Evolutionary conservation across 2,797 vertebrate genomes (phyloP), one percentile per base, ranked within the genome.

Genomic region (Fistularia commersonii): DNA sequence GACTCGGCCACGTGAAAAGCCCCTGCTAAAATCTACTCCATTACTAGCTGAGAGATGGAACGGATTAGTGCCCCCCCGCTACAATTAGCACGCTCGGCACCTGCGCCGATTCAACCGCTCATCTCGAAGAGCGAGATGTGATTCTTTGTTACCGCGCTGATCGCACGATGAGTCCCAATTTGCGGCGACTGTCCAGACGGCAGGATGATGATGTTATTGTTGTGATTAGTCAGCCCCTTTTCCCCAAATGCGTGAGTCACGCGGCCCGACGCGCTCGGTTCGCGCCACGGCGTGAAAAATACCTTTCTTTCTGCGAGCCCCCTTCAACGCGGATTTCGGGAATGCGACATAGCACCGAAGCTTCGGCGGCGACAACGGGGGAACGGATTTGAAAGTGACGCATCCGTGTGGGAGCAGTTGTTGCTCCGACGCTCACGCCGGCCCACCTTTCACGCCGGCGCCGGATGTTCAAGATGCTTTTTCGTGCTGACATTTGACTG

Each of bases 141-240:
- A 64, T 64, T 55, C 34, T 42, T 44, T 51, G 11, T 62, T 57
- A 52, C 60, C 44, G 45, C 37, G 5, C 36, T 41, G 48, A 71
- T 66, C 51, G 56, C 47, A 31, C 49, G 61, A 73, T 51, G 44
- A 72, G n/a, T 61, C 51, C 69, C 42, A 0, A 41, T 55, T 71
- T 45, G 62, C 39, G 59, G 72, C 64, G 57, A 72, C 70, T 74
- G 78, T 78, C 60, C 72, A 86, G 84, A 83, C 78, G 35, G 64
- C 70, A 73, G 69, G 76, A 78, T 79, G 74, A 79, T 72, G 71
- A 52, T 48, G 56, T 79, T 76, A 61, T 83, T 79, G 75, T 77
- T 85, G 69, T 81, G 75, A 82, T 87, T 87, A 85, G 68, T 89
- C 86, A 88, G 84, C 72, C 73, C 14, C 60, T 79, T 86, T 79